A percentile compares a stretch with the other conserved stretches of the same genome.
Conservation (phyloP, 1,140 invertebrate species). For the Tachypleus tridentatus region DNA sequence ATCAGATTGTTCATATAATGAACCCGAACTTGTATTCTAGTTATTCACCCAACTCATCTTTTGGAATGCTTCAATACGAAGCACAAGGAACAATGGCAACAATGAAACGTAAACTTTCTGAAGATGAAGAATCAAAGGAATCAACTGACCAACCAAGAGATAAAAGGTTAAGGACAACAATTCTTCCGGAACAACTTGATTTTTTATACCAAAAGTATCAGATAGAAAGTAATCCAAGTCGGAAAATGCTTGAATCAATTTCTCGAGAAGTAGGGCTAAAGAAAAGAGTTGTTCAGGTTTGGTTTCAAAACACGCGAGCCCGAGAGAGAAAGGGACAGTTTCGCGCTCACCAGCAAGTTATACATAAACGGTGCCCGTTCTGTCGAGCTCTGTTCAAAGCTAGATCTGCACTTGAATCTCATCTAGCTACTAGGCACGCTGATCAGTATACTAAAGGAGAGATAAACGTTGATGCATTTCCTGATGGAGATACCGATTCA, state of each 20-base stretch:
- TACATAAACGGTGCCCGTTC: conserved; percentile 89
- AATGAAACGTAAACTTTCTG: conserved; percentile 34
- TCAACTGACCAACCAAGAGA: conserved; percentile 51
- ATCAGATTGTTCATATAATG: conserved; percentile 90
- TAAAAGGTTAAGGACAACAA: conserved; percentile 87
- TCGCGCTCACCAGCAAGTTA: conserved; percentile 87
- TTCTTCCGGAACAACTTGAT: conserved; percentile 91
- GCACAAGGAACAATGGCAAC: conserved; percentile 40
- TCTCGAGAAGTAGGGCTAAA: conserved; percentile 89
- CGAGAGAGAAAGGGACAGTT: conserved; percentile 83
- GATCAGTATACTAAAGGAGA: conserved; percentile 83
- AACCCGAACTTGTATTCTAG: conserved; percentile 80
- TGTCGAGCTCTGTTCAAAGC: conserved; percentile 89
- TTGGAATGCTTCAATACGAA: conserved; percentile 84
- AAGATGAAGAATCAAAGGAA: conserved; percentile 41
- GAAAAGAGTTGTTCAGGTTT: conserved; percentile 92
- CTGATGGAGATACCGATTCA: conserved; percentile 44
- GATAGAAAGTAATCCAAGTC: conserved; percentile 88
- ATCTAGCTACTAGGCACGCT: conserved; percentile 82
- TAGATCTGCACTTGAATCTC: conserved; percentile 85
- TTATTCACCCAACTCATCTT: conserved; percentile 74
- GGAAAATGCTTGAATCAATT: conserved; percentile 96
- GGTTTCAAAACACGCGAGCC: conserved; percentile 85
- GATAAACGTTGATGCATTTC: conserved; percentile 83
- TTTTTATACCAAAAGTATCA: conserved; percentile 97